These are phyloP conservation scores for Clamator glandarius DNA, from an alignment of 2,797 vertebrate species.

Conservation along the genomic window DNA sequence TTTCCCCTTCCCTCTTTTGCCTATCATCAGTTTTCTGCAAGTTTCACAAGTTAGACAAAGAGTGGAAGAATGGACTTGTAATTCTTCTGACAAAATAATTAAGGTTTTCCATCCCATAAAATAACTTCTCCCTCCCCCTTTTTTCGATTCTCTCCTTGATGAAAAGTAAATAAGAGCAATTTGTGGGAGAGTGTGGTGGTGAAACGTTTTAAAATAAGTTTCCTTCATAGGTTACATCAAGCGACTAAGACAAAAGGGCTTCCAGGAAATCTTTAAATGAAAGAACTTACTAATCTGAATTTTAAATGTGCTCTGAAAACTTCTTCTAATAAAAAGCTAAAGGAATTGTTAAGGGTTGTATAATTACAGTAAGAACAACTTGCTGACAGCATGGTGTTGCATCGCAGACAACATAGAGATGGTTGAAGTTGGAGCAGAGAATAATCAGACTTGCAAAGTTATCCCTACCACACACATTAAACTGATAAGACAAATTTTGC, in stretches of 20 bases:
- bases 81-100: background rate
- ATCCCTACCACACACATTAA: background rate
- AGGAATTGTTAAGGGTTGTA: background rate
- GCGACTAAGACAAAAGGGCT: background rate
- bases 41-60: background rate
- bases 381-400: background rate
- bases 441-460: background rate
- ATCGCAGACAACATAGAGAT: background rate
- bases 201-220: background rate
- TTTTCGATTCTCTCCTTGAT: background rate
- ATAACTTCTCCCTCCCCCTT: background rate
- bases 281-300: background rate
- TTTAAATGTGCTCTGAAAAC: background rate
- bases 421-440: background rate
- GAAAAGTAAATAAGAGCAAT: background rate
- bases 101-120: background rate
- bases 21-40: background rate
- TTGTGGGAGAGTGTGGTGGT: accelerated
- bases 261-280: background rate
- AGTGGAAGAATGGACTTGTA: background rate
- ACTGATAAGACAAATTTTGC: background rate
- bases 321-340: background rate
- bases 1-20: background rate
- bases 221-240: background rate
- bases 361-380: background rate